phyloP scores from a whole-genome alignment of 2,888 invertebrate genomes.

The Drosophila paramelanica region DNA sequence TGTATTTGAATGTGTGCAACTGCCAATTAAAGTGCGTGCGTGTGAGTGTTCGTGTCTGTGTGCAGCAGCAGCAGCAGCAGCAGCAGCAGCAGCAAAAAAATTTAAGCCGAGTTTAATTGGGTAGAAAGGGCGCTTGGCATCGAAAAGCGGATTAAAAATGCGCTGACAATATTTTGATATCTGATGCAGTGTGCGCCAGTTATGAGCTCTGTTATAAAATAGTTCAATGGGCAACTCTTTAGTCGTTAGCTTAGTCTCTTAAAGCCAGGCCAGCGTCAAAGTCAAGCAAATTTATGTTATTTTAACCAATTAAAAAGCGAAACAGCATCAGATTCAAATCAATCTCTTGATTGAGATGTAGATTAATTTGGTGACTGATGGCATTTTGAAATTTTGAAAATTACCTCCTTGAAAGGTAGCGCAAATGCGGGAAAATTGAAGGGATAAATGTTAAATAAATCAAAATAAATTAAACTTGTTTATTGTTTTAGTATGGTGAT shows the following conservation, averaged over 20 bases:
- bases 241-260: neutral
- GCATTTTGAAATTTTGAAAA: no score
- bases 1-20: constrained; percentile 14
- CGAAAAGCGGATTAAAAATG: constrained; percentile 50
- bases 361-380: neutral
- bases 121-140: constrained; percentile 46
- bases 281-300: neutral
- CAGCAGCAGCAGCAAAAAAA: constrained; percentile 26
- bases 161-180: constrained; percentile 38
- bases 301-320: neutral
- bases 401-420: no score
- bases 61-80: neutral
- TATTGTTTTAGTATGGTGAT: no score
- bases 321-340: neutral
- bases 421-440: no score
- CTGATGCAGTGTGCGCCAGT: neutral
- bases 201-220: constrained; percentile 25
- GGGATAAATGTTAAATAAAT: no score
- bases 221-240: constrained; percentile 31
- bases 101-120: constrained; percentile 75
- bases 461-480: no score
- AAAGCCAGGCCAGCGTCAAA: neutral
- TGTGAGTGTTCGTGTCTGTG: constrained; percentile 5
- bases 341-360: neutral
- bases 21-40: neutral